Evolutionary conservation across 2,888 invertebrate species (phyloP), one percentile per base, ranked within the genome.

Genomic region (Caenorhabditis auriculariae): DNA sequence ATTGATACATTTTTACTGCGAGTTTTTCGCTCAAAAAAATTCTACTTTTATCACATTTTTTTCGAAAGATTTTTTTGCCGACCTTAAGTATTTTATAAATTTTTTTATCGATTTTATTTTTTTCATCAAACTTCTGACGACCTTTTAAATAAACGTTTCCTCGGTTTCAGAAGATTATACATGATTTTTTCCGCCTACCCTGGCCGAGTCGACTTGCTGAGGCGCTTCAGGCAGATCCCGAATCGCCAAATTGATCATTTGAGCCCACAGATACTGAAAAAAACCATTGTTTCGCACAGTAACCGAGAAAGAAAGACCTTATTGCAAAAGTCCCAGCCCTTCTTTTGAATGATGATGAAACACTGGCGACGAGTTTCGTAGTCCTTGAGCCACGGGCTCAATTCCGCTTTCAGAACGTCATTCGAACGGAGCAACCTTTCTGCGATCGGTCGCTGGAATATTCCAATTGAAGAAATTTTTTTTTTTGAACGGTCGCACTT

Each of bases 341-440:
- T n/a, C 23, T 54, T 54, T n/a, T n/a, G 23, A 43, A 62, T 57
- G 19, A 42, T 28, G 43, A 57, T 5, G 43, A 51, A 62, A 12
- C 51, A 38, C 29, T 62, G 57, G 43, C 44, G 29, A 24, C 62
- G 19, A 5, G 54, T 45, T 26, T 62, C 62, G 3, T 6, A n/a
- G 28, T 57, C 43, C n/a, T 47, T 46, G 39, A 53, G 19, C 4
- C 43, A 26, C 4, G 27, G 23, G 15, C 57, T 28, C 47, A 62
- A 50, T n/a, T 62, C 62, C 4, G 62, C 54, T 27, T 49, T 58
- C 29, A 62, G 52, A 0, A 45, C 57, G 21, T 62, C 62, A 6
- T 41, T 46, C 32, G 50, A 42, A 3, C 21, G 35, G 2, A 58
- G 32, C 39, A 62, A 28, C 32, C 48, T 57, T 17, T 39, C 28